Evolutionary conservation across 2,888 invertebrate genomes (phyloP).

Genomic region (Tiliacea citrago): DNA sequence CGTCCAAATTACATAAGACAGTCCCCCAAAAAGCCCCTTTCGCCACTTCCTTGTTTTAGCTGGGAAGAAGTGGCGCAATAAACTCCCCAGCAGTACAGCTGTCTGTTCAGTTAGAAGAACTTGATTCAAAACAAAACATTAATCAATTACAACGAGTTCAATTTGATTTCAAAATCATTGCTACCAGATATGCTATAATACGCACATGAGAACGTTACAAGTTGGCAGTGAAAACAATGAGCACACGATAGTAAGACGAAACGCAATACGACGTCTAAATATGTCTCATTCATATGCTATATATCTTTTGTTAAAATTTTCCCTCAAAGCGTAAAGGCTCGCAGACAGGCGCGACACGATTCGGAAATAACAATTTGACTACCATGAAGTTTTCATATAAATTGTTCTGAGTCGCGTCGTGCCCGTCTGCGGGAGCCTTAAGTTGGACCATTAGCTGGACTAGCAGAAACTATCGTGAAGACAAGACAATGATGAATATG

Average conservation of each 20-base stretch:
- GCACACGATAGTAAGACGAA: conserved; percentile 34
- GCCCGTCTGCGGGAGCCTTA: not conserved
- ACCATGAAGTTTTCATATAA: not conserved
- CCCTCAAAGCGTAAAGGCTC: not conserved
- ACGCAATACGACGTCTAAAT: conserved; percentile 44
- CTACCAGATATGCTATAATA: conserved; percentile 14
- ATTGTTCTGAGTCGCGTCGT: not conserved
- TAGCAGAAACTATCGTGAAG: not conserved
- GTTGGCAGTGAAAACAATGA: conserved; percentile 55
- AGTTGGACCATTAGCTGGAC: not conserved
- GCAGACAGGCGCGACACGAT: not conserved
- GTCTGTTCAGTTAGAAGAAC: not conserved
- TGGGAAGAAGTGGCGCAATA: not conserved
- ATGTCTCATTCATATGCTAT: conserved; percentile 58
- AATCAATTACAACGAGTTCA: conserved; percentile 16
- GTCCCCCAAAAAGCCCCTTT: not conserved
- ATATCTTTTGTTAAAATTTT: conserved; percentile 33
- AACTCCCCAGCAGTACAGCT: not conserved
- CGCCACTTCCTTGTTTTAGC: not conserved
- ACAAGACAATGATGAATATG: not conserved
- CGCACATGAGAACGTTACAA: conserved; percentile 18
- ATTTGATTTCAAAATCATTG: conserved; percentile 32
- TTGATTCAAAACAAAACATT: not conserved
- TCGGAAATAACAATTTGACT: not conserved
- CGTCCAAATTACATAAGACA: not conserved